Base-by-base conservation (phyloP, 2,888 invertebrate species). In the Lathronympha strigana region DNA sequence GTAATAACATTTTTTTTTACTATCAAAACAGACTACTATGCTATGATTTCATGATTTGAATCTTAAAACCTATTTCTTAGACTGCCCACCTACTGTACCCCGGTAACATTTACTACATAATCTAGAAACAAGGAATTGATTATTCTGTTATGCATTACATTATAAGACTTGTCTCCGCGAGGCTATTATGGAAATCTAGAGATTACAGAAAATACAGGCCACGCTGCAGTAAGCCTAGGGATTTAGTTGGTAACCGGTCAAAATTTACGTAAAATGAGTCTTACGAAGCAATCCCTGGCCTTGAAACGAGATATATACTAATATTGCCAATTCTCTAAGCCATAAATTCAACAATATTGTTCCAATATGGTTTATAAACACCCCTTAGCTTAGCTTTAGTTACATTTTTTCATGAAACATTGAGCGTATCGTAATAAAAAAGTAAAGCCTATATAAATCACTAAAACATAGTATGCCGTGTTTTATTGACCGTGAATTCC, bases 121-220 rank as follows among this genome's bases (percentile, higher is more conserved):
- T 31, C 5, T 11, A 4, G 19, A 4, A 13, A 21, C 11, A 53
- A 33, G 11, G 15, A 25, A 23, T 3, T 38, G 23, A 54, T 33
- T 23, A 53, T 53, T 36, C 53, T 53, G n/a, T 53, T 54, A 38
- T 38, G 23, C 36, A 38, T 54, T 23, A 38, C 19, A 21, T 21
- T 47, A 21, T 21, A 40, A 63, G 45, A 25, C 25, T 43, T 33
- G 13, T 13, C 36, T 58, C 38, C 15, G 21, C 17, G 33, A 87
- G 77, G 81, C 78, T 80, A 74, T 81, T 87, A 87, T 88, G 87
- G 79, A 84, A 87, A 88, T 85, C 72, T 62, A 73, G 69, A 74
- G 78, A 78, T 83, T 83, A 79, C 63, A 74, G 73, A 71, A 76
- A 80, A 81, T 78, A 73, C 73, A 75, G 69, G 73, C 74, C 78